Evolutionary conservation across 2,797 vertebrate species (phyloP).

Genomic region (Graptemys geographica): DNA sequence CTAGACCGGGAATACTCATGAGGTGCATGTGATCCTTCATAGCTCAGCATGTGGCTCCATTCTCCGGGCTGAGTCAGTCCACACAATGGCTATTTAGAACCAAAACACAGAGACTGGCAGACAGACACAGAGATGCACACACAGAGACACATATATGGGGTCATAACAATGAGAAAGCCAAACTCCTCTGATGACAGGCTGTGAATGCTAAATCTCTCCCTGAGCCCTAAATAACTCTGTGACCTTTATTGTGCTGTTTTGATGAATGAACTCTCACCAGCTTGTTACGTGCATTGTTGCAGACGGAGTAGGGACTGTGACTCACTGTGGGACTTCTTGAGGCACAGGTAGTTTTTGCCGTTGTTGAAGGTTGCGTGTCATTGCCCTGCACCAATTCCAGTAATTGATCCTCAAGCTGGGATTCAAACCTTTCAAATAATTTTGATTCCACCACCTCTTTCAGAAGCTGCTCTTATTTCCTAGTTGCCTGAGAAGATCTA

Average conservation of each 20-base stretch:
- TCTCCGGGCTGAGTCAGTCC: background rate
- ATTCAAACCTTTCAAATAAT: background rate
- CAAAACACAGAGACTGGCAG: background rate
- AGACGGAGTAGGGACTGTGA: background rate
- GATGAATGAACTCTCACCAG: background rate
- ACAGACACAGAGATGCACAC: background rate
- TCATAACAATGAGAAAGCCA: background rate
- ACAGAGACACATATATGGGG: background rate
- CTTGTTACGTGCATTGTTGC: background rate
- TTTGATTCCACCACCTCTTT: background rate
- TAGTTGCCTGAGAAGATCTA: background rate
- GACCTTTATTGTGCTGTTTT: background rate
- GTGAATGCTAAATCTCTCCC: background rate
- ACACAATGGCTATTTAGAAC: background rate
- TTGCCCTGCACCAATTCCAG: background rate
- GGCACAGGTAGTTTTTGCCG: accelerated
- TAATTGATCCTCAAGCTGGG: background rate
- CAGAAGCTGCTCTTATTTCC: background rate
- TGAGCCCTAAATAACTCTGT: background rate
- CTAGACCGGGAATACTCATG: accelerated
- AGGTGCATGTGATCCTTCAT: accelerated
- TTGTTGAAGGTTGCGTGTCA: background rate
- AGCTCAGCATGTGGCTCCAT: background rate
- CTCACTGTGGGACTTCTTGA: background rate
- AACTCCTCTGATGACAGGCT: background rate